phyloP scores from a whole-genome alignment of 2,797 vertebrate genomes.

The Cynopterus sphinx region DNA sequence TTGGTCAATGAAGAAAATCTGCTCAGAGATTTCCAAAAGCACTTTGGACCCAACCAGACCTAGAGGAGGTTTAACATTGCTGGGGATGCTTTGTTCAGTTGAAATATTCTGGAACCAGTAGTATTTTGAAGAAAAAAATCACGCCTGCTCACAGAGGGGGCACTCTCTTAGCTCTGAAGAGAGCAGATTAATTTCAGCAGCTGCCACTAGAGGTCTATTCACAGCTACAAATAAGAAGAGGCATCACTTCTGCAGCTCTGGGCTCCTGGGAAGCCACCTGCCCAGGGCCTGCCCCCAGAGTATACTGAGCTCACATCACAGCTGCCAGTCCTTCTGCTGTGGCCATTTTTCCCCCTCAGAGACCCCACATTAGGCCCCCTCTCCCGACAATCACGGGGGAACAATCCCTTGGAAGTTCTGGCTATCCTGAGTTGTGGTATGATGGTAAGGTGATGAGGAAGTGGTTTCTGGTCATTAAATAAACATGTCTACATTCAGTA shows the following conservation, averaged over 20 bases:
- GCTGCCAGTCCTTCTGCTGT: background rate
- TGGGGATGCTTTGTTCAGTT: background rate
- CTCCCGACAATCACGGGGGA: background rate
- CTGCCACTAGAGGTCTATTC: slow-evolving; percentile 85
- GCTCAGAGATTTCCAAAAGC: background rate
- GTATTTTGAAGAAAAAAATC: background rate
- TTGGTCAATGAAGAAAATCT: background rate
- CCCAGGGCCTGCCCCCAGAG: background rate
- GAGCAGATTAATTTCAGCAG: slow-evolving; percentile 72
- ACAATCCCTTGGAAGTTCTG: background rate
- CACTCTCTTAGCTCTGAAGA: background rate
- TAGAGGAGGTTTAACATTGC: background rate
- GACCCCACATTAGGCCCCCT: background rate
- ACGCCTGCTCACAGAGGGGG: background rate
- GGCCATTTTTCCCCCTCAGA: background rate
- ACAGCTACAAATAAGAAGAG: slow-evolving; percentile 75
- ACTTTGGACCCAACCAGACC: background rate
- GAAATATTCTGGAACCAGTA: no score
- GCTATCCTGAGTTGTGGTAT: background rate
- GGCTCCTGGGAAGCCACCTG: background rate
- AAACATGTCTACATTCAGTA: background rate
- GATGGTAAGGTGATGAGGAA: background rate
- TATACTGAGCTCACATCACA: background rate
- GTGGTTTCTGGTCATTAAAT: background rate
- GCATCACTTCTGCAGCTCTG: background rate